Evolutionary conservation across 2,888 invertebrate genomes (phyloP), one percentile per base, ranked within the genome.

Genomic region (Apeira syringaria): DNA sequence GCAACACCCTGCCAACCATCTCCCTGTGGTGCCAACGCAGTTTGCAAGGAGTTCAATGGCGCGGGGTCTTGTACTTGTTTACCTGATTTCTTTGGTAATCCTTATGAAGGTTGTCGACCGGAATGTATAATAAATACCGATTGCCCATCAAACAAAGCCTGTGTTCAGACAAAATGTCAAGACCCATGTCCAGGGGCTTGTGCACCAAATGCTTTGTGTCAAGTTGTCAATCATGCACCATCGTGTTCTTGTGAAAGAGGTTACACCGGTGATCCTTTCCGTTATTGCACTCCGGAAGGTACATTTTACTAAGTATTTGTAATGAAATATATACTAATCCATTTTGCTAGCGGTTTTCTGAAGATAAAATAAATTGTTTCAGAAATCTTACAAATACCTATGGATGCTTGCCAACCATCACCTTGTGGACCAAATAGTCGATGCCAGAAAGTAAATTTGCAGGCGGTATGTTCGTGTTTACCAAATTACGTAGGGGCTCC

Each of bases 171-270:
- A 57, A 94, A 93, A 79, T 95, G 95, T 70, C 83, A 89, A 59
- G 94, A 96, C 76, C 95, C 96, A 26, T 96, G 96, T 64, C 94
- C 94, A 2, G 95, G 94, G 51, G 93, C 93, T 5, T 96, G 96
- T 73, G 95, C 94, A 1, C 92, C 92, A 53, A 95, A 95, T 70
- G 94, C 95, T 5, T 79, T 93, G 17, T 96, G 95, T 67, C 93
- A 93, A 80, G 94, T 94, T 10, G 91, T 94, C 3, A 94, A 94
- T 58, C 94, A 94, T 76, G 77, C 94, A 61, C 93, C 94, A 36
- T 90, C 91, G 31, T 93, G 95, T 71, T 92, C 91, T 29, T 96
- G 96, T 71, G 74, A 88, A 15, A 76, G 77, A 33, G 94, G 94
- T 11, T 95, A 91, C 65, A 92, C 92, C 10, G 96, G 96, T 20